Percentiles rank a stretch among this genome's conserved stretches.
phyloP scores from a whole-genome alignment of 2,113 vertebrate genomes.

The Lepidothrix coronata region DNA sequence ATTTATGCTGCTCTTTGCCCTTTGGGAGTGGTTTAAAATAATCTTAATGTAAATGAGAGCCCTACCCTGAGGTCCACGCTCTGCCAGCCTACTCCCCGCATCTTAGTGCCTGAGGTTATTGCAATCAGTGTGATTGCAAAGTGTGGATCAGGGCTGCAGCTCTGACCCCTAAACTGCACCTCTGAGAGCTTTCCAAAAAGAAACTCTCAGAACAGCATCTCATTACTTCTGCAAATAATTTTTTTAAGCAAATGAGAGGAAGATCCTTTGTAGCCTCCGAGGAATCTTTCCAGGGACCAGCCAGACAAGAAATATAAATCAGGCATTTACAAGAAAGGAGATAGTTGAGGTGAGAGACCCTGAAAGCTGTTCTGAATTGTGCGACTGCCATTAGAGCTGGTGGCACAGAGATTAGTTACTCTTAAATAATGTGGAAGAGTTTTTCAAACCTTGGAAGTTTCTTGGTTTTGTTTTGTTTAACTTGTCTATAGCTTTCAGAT shows the following conservation, averaged over 20 bases:
- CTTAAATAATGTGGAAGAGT: background rate
- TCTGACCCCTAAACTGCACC: background rate
- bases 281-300: background rate
- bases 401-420: background rate
- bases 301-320: constrained; percentile 16
- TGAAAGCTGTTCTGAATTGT: background rate
- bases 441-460: background rate
- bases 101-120: background rate
- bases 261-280: background rate
- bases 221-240: background rate
- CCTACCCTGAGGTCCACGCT: background rate
- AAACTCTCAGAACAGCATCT: background rate
- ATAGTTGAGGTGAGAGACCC: background rate
- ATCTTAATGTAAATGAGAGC: constrained; percentile 23
- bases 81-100: background rate
- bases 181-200: background rate
- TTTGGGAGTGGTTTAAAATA: constrained; percentile 8
- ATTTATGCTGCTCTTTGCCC: background rate
- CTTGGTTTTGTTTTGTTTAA: background rate
- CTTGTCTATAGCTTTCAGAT: background rate
- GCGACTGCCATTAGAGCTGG: background rate
- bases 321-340: background rate
- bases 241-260: background rate
- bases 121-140: background rate
- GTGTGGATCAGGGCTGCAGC: background rate